phyloP scores from a whole-genome alignment of 2,113 vertebrate genomes.

The Tapirus terrestris region DNA sequence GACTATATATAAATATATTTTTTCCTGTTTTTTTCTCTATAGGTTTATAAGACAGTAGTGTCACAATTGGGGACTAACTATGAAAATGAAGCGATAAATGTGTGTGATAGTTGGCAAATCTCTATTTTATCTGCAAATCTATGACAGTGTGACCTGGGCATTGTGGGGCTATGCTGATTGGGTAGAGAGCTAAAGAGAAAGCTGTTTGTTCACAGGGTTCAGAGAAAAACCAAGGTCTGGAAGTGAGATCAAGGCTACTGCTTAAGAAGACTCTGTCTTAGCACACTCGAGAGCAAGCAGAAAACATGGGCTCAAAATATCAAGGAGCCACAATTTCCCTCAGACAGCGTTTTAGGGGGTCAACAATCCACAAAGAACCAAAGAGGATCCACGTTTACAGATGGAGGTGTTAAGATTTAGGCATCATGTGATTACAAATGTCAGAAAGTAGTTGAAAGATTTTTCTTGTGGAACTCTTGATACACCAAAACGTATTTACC shows the following conservation, averaged over 20 bases:
- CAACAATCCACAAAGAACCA: background rate
- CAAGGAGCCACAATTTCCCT: background rate
- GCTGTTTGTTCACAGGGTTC: background rate
- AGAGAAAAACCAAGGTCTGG: background rate
- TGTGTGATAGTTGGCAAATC: background rate
- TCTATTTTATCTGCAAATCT: background rate
- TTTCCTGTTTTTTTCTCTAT: conserved; percentile 47
- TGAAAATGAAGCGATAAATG: background rate
- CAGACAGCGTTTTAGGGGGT: background rate
- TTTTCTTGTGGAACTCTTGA: background rate
- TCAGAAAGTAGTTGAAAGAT: background rate
- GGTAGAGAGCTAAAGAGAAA: background rate
- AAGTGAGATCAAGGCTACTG: background rate
- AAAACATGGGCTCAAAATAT: background rate
- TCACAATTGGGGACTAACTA: background rate
- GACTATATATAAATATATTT: conserved; percentile 55
- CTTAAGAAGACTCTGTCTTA: background rate
- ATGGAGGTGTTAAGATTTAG: background rate
- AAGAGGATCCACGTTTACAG: background rate
- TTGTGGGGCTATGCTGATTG: background rate
- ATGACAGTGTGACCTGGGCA: background rate
- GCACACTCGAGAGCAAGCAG: background rate
- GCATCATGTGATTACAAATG: background rate
- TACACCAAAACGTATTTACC: background rate
- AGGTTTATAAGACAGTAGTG: conserved; percentile 43